Conservation (phyloP, 2,888 invertebrate species). For the Habroteleia sp. region DNA sequence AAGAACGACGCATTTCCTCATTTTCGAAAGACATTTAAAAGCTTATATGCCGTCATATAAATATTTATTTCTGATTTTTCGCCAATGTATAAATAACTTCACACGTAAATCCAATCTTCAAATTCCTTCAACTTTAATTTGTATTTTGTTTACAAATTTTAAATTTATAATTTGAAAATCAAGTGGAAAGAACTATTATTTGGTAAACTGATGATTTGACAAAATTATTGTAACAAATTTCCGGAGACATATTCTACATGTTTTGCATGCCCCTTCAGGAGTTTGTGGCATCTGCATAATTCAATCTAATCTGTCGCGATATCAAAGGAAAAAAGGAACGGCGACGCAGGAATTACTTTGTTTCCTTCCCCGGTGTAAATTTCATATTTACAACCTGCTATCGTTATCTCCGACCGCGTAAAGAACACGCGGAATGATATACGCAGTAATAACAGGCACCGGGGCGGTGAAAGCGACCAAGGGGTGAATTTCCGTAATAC, state of each 20-base stretch:
- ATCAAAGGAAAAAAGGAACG: constrained; percentile 50
- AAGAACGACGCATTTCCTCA: no score
- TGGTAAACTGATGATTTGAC: no score
- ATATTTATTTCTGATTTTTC: no score
- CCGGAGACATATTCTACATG: background rate
- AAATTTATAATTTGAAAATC: no score
- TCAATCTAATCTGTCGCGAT: constrained; percentile 53
- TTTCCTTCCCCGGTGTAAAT: constrained; percentile 67
- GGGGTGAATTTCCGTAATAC: constrained; percentile 77
- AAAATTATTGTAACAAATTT: background rate
- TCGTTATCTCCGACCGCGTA: constrained; percentile 68
- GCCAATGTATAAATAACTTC: no score
- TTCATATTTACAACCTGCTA: constrained; percentile 73
- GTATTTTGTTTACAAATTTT: no score
- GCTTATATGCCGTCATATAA: no score
- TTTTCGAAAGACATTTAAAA: no score
- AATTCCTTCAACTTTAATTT: no score
- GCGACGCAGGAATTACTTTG: constrained; percentile 50
- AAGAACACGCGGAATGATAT: constrained; percentile 77
- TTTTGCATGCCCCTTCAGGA: background rate
- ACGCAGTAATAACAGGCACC: constrained; percentile 77
- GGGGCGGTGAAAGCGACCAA: constrained; percentile 70
- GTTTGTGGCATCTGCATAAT: constrained; percentile 32
- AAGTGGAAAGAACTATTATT: no score
- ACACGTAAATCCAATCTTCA: no score